Percentiles rank a stretch among this genome's conserved stretches.
phyloP scores from a whole-genome alignment of 2,888 invertebrate species.

The Athrips mouffetella region DNA sequence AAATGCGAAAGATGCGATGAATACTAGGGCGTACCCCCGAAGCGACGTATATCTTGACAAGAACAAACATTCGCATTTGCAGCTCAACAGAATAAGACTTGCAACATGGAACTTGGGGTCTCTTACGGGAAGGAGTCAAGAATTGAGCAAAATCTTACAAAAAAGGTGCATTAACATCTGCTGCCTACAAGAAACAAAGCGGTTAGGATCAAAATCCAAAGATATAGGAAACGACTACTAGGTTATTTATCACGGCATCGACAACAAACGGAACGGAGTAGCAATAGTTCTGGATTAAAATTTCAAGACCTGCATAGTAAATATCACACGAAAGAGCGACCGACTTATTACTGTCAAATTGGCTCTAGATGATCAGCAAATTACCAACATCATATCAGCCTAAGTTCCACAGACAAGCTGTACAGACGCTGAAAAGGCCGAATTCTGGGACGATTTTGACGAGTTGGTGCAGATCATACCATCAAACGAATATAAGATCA shows the following conservation, averaged over 20 bases:
- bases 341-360: constrained; percentile 76
- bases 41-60: constrained; percentile 16
- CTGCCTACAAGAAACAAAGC: not conserved
- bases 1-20: constrained; percentile 5
- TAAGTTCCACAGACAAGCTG: constrained; percentile 24
- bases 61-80: not conserved
- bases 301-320: constrained; percentile 17
- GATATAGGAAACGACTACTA: constrained; percentile 12
- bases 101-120: constrained; percentile 28
- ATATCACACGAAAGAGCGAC: constrained; percentile 7
- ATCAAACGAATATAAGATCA: constrained; percentile 5
- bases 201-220: constrained; percentile 4
- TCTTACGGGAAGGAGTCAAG: constrained; percentile 21
- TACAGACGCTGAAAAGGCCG: not conserved
- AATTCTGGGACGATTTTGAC: constrained; percentile 16
- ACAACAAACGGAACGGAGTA: constrained; percentile 18
- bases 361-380: constrained; percentile 18
- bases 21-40: constrained; percentile 19
- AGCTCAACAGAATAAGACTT: constrained; percentile 8
- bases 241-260: constrained; percentile 12
- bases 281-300: constrained; percentile 16
- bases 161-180: not conserved
- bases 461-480: constrained; percentile 9
- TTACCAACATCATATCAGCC: constrained; percentile 19
- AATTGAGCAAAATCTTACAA: constrained; percentile 16